These are phyloP conservation scores for Catamblyrhynchus diadema DNA, from an alignment of 2,797 vertebrate species.

Conservation along the genomic window DNA sequence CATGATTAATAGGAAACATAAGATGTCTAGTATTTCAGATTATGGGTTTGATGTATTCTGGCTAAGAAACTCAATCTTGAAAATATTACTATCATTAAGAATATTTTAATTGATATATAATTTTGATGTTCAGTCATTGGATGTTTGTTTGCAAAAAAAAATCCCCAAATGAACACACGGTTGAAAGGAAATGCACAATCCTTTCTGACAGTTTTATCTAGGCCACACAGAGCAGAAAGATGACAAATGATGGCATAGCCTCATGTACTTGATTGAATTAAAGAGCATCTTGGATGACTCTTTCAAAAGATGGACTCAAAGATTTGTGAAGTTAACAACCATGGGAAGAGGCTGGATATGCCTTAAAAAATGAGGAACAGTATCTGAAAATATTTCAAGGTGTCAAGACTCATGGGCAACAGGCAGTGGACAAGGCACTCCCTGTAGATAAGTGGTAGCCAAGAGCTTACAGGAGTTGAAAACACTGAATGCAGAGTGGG, in stretches of 20 bases:
- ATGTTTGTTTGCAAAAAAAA: background rate
- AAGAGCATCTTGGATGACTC: background rate
- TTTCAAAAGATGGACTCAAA: background rate
- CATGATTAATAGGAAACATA: background rate
- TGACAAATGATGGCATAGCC: background rate
- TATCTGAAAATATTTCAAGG: background rate
- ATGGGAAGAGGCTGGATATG: background rate
- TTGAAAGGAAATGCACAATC: background rate
- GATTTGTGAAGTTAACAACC: background rate
- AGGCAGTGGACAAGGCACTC: background rate
- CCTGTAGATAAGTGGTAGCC: background rate
- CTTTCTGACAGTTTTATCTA: background rate
- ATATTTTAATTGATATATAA: background rate
- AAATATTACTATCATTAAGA: background rate
- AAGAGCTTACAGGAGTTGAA: background rate
- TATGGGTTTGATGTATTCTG: background rate
- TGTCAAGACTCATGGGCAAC: background rate
- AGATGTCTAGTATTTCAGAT: background rate
- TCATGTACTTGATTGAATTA: background rate
- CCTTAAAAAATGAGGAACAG: background rate
- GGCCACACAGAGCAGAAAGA: background rate
- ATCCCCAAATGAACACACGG: background rate
- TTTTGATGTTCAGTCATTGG: background rate
- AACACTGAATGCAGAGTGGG: background rate
- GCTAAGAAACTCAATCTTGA: background rate